Base-by-base conservation (phyloP, 2,797 vertebrate genomes). In the Amazona ochrocephala region DNA sequence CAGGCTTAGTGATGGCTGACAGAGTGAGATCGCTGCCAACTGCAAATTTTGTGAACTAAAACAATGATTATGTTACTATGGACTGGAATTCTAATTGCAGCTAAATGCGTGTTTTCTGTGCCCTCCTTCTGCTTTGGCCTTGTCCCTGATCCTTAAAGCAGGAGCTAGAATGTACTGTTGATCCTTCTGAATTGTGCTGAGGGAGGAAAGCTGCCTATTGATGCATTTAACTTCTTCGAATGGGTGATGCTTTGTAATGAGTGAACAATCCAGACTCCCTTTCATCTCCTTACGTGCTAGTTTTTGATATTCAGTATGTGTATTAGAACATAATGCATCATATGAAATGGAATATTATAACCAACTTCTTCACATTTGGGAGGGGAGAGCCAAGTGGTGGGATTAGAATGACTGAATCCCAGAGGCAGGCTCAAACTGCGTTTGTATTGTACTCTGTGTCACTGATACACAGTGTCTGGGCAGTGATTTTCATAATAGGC, bases 31-130 rank as follows among this genome's bases (percentile, higher is more conserved):
- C 3, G 8, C 91, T 96, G 97, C 97, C 97, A 97, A 83, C 41
- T 23, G 56, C 96, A 78, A 95, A 94, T 93, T 95, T 90, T 50
- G 39, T 93, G 56, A 34, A 76, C 91, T 86, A 96, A 89, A 62
- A 96, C 95, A 83, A 91, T 85, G 82, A 91, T 95, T 97, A 97
- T 84, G 34, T 91, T 95, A 92, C 91, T 95, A 84, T 75, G 81
- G 86, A 62, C 92, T 93, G 67, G 70, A 90, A 95, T 94, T 91
- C 86, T 96, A 94, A 95, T 95, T 95, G 95, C 92, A 66, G 91
- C 44, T 77, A 83, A 95, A 91, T 91, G 60, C 1, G 2, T 96
- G 94, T 90, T 91, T 93, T 73, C 75, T 67, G 41, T 91, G 92
- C 86, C 82, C 93, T 93, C 89, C 93, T 90, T 54, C 85, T 91